Base-by-base conservation (phyloP, 2,888 invertebrate genomes). In the Athalia cordata region DNA sequence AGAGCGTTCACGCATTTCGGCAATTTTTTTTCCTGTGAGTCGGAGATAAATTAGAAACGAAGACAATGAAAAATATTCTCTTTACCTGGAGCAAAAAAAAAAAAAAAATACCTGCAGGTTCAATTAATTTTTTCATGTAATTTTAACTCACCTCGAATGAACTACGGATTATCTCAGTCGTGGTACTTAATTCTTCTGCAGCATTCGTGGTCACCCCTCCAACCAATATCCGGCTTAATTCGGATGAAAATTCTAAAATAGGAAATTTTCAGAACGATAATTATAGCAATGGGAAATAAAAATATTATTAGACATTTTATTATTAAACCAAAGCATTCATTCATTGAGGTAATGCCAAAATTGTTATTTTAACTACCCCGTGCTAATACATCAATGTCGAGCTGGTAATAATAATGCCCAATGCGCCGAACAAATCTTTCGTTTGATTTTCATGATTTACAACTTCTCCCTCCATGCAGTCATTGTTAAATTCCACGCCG, bases 161-260 rank as follows among this genome's bases (percentile, higher is more conserved):
- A 70, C 81, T 81, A 47, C 79, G 80, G 70, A 81, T 81, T 67
- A 81, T 81, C 52, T 80, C 57, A 45, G 82, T 80, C 29, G 83
- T 83, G 67, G 83, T 80, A 55, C 81, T 83, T 64, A 45, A 47
- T 78, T 85, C 84, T 72, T 84, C 29, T 0, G 29, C 29, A 29
- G 29, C 29, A 2, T 83, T 82, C 67, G 84, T 81, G 75, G 82
- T 80, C 61, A 29, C 29, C 29, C 82, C 82, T 78, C 84, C 83
- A 15, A 82, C 83, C 72, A 86, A 81, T 29, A 85, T 83, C 15
- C 85, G 85, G 74, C 84, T 87, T 70, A 85, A 77, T 75, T 87
- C 86, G 68, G 85, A 66, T 7, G 86, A 84, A 80, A 85, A 83
- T 85, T 87, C 85, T 85, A 68, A 6, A 80, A 80, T 15, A 74